These are phyloP conservation scores for Diachrysia chrysitis DNA, from an alignment of 2,888 invertebrate genomes.

Conservation along the genomic window DNA sequence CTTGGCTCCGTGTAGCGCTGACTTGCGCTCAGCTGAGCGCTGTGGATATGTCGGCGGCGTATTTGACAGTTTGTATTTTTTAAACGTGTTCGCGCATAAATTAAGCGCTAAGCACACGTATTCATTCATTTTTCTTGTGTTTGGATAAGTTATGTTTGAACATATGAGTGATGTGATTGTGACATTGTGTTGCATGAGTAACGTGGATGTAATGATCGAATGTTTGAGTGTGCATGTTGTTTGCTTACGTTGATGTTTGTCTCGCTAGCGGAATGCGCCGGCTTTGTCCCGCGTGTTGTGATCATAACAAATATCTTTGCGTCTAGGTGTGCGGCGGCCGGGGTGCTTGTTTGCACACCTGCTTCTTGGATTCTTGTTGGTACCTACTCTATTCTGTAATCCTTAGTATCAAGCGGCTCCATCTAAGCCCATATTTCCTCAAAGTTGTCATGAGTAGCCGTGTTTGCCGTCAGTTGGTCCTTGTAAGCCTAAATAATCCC, in stretches of 20 bases:
- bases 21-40: conserved; percentile 49
- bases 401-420: conserved; percentile 22
- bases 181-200: conserved; percentile 39
- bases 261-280: conserved; percentile 63
- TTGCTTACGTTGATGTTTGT: conserved; percentile 54
- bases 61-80: conserved; percentile 69
- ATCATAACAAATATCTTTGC: conserved; percentile 63
- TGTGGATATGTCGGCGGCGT: conserved; percentile 47
- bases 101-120: conserved; percentile 62
- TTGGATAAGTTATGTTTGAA: conserved; percentile 25
- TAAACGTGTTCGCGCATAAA: conserved; percentile 73
- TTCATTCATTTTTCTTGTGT: conserved; percentile 46
- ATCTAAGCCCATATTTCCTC: conserved; percentile 29
- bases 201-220: conserved; percentile 52
- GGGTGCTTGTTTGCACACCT: conserved; percentile 66
- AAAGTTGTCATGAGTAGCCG: conserved; percentile 27
- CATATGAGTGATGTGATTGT: conserved; percentile 33
- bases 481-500: conserved; percentile 31
- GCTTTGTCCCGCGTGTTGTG: conserved; percentile 61
- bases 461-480: conserved; percentile 23
- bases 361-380: conserved; percentile 59
- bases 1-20: conserved; percentile 39
- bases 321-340: conserved; percentile 51
- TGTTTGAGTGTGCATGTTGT: conserved; percentile 58
- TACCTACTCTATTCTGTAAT: conserved; percentile 30